Base-by-base conservation (phyloP, 2,888 invertebrate genomes). In the Halictus ligatus region DNA sequence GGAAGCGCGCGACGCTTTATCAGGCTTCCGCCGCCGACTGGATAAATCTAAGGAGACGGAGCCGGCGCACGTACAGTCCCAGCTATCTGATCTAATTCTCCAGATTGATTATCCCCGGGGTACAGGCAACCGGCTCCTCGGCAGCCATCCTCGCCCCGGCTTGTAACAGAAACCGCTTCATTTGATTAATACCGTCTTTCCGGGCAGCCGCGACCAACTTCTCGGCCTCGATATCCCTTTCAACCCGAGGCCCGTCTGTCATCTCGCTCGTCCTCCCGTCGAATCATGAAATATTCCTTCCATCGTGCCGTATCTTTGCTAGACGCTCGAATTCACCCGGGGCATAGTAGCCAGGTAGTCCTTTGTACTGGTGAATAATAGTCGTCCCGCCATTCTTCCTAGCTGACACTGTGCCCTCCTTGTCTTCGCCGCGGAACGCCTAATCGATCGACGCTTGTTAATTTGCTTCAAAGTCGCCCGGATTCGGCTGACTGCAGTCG, bases 131-230 rank as follows among this genome's bases (percentile, higher is more conserved):
- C 84, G 86, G 35, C 67, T 35, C 81, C 84, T 83, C 84, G 84
- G 81, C n/a, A 86, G 83, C 87, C 85, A 89, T 89, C 87, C 86
- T 89, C 89, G 85, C 84, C 81, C 85, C 71, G 85, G 85, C 80
- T 75, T 90, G 89, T 90, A 90, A 90, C 89, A 86, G 90, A 90
- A 90, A 90, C 89, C 90, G 90, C 88, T 90, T 90, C 90, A 85
- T 90, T 90, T 89, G 90, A 90, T 90, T 90, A 90, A 90, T 89
- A 79, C 80, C 88, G 71, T 73, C 74, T 78, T 82, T 80, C 80
- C 74, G 75, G 46, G 72, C 67, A 80, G 40, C 84, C 84, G 71
- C 87, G 80, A 75, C 82, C 80, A 81, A 77, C 83, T 81, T 87
- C 78, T 54, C 79, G 46, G 69, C 78, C 75, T 75, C 60, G 81